These are phyloP conservation scores for Allolobophora icterica DNA, from an alignment of 2,888 invertebrate genomes.

Conservation along the genomic window DNA sequence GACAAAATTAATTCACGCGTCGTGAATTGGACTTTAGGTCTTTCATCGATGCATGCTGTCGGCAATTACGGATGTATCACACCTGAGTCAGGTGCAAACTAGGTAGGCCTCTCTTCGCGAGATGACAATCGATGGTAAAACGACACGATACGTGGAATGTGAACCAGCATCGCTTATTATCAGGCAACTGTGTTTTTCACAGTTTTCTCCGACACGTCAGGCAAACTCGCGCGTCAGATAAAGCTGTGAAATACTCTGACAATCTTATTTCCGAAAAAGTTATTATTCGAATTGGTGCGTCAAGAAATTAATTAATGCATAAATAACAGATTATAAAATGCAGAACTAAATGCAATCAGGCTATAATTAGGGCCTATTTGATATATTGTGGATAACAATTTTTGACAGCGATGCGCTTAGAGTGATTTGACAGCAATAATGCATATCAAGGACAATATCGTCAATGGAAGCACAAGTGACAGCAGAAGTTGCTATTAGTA, in stretches of 20 bases:
- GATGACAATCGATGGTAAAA: neutral
- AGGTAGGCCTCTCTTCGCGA: neutral
- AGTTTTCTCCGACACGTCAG: neutral
- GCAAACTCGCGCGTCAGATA: neutral
- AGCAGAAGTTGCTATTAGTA: too few relatives aligned
- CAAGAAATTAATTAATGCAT: neutral
- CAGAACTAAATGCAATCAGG: neutral
- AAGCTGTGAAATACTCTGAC: neutral
- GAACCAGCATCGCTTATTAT: neutral
- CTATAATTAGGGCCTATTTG: too few relatives aligned
- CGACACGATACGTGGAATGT: neutral
- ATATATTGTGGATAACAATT: too few relatives aligned
- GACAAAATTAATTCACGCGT: neutral
- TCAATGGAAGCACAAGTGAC: too few relatives aligned
- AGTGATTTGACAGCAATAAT: too few relatives aligned
- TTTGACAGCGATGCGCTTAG: too few relatives aligned
- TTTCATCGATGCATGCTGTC: neutral
- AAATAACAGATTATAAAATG: neutral
- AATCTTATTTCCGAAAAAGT: neutral
- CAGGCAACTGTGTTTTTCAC: neutral
- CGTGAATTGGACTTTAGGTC: neutral
- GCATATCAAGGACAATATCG: too few relatives aligned
- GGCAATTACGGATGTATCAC: too few relatives aligned
- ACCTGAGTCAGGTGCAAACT: slow-evolving; percentile 8
- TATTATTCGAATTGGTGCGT: neutral